Evolutionary conservation across 2,888 invertebrate species (phyloP).

Genomic region (Machimus atricapillus): DNA sequence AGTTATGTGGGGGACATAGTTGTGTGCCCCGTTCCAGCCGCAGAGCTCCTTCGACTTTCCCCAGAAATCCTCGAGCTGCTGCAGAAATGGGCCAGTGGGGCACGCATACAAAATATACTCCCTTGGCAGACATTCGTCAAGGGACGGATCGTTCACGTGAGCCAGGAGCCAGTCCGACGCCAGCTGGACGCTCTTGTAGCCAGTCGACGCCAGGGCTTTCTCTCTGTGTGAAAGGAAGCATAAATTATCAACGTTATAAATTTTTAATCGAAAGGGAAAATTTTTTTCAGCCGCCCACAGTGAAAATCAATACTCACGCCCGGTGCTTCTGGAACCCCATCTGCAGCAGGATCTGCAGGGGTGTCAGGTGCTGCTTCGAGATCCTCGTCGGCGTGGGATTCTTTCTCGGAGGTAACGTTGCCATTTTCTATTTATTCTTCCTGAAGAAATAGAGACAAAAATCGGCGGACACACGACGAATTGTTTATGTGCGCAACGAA

Average conservation of each 20-base stretch:
- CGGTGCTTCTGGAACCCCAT: constrained; percentile 89
- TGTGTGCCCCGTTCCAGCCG: constrained; percentile 91
- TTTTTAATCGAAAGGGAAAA: neutral
- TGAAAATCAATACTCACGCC: constrained; percentile 71
- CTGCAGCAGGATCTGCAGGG: constrained; percentile 82
- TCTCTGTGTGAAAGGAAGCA: constrained; percentile 66
- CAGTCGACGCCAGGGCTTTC: constrained; percentile 89
- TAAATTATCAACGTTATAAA: neutral
- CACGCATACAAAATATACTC: constrained; percentile 90
- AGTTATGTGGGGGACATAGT: constrained; percentile 89
- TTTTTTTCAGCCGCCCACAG: neutral
- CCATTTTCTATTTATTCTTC: constrained; percentile 65
- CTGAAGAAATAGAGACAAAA: neutral
- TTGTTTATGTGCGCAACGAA: constrained; percentile 29
- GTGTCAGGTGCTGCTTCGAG: constrained; percentile 76
- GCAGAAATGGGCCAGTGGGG: constrained; percentile 74
- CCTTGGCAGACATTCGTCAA: constrained; percentile 78
- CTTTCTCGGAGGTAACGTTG: constrained; percentile 79
- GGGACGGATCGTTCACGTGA: constrained; percentile 83
- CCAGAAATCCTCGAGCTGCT: constrained; percentile 77
- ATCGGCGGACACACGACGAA: neutral
- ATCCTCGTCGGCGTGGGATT: constrained; percentile 76
- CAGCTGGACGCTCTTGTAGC: constrained; percentile 84
- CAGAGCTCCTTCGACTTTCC: constrained; percentile 74
- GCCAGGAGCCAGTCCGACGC: constrained; percentile 91